A percentile compares a stretch with the other conserved stretches of the same genome.
phyloP scores from a whole-genome alignment of 2,888 invertebrate genomes.

The Zelleria hepariella region DNA sequence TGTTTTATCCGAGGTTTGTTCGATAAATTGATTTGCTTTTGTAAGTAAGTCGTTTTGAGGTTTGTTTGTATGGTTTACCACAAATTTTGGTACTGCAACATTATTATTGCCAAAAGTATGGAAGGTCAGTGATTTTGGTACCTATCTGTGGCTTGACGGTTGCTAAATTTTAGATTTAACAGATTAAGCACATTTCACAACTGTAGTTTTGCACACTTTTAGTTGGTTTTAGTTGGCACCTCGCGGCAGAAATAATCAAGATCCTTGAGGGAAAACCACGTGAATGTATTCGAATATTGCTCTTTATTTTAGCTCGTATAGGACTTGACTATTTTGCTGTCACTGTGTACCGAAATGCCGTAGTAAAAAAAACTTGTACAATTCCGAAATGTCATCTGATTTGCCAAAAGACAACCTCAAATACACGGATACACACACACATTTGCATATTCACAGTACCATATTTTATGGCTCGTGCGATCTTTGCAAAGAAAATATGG shows the following conservation, averaged over 20 bases:
- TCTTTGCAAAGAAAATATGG: neutral
- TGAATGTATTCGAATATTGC: too few relatives aligned
- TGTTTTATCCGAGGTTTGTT: too few relatives aligned
- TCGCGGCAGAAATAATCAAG: neutral
- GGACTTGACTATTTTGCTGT: neutral
- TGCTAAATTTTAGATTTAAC: neutral
- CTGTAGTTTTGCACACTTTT: neutral
- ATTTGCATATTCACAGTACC: conserved; percentile 1
- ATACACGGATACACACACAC: conserved; percentile 12
- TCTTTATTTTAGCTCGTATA: too few relatives aligned
- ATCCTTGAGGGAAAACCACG: neutral
- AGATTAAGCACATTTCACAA: neutral
- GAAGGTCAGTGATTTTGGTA: neutral
- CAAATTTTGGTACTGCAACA: neutral
- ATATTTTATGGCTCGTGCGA: neutral
- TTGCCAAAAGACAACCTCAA: conserved; percentile 32
- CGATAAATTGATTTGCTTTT: neutral
- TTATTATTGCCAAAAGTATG: neutral
- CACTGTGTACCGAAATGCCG: neutral
- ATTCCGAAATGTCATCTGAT: conserved; percentile 36
- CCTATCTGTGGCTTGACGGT: neutral
- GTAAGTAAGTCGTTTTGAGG: neutral
- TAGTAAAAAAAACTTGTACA: conserved; percentile 24
- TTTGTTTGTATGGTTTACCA: neutral
- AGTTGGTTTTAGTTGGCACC: neutral